These are phyloP conservation scores for Oppia nitens DNA, from an alignment of 1,140 invertebrate species.

Conservation along the genomic window DNA sequence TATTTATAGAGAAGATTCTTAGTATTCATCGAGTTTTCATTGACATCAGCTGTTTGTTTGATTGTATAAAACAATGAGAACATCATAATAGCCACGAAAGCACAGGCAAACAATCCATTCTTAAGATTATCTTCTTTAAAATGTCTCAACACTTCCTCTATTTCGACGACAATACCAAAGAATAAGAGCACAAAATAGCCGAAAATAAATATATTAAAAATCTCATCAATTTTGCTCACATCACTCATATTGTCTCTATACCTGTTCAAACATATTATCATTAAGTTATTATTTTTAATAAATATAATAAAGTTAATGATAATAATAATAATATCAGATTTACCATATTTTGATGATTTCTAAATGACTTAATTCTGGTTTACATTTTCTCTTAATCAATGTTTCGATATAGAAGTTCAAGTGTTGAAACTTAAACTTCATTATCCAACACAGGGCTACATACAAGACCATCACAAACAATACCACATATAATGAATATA, in stretches of 20 bases:
- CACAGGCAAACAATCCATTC: background rate
- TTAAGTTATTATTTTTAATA: background rate
- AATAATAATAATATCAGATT: too few relatives aligned
- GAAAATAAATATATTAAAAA: background rate
- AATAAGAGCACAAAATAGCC: constrained; percentile 4
- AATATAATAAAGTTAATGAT: background rate
- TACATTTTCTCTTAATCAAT: background rate
- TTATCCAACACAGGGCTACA: background rate
- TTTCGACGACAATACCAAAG: background rate
- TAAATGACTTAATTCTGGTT: background rate
- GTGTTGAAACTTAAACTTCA: background rate
- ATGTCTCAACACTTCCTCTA: background rate
- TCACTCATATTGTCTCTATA: background rate
- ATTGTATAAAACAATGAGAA: constrained; percentile 2
- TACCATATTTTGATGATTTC: background rate
- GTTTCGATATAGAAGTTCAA: background rate
- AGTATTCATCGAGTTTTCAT: background rate
- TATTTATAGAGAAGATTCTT: constrained; percentile 7
- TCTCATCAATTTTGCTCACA: background rate
- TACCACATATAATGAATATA: background rate
- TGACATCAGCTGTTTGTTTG: constrained; percentile 2
- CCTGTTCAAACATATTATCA: background rate
- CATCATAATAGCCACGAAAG: background rate
- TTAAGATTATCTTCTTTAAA: background rate
- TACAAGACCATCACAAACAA: background rate